Base-by-base conservation (phyloP, 2,797 vertebrate species). In the Heliangelus exortis region DNA sequence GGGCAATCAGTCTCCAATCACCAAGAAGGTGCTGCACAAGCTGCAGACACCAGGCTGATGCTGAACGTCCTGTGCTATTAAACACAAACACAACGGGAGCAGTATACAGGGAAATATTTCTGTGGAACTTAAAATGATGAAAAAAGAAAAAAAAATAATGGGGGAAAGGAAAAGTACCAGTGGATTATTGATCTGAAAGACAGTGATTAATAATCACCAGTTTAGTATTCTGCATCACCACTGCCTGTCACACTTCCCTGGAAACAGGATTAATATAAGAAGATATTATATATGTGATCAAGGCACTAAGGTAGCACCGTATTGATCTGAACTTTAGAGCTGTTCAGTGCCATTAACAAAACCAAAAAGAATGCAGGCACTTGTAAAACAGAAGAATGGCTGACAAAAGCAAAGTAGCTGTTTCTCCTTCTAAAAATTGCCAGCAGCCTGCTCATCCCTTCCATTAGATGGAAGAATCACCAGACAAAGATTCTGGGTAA, bases 181-280 rank as follows among this genome's bases (percentile, higher is more conserved):
- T 84, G 92, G 85, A 83, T 92, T 96, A 97, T 97, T 96, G 96
- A 97, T 97, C 95, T 92, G 81, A 92, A 96, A 89, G 93, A 91
- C 90, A 93, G 92, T 95, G 95, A 97, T 97, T 96, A 97, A 97
- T 97, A 97, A 97, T 97, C 95, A 96, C 93, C 92, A 63, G 92
- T 91, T 97, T 97, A 96, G 97, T 97, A 97, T 97, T 97, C 96
- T 93, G 93, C 89, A 90, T 97, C 92, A 47, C 80, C 87, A 77
- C 93, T 94, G 93, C 94, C 96, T 93, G 96, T 97, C 96, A 97
- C 96, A 97, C 92, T 95, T 92, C 77, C 89, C 78, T 96, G 93
- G 93, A 96, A 97, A 96, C 92, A 96, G 96, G 96, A 97, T 97
- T 97, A 97, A 97, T 97, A 97, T 93, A 97, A 97, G 96, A 97